Base-by-base conservation (phyloP, 2,888 invertebrate species). In the Diadegma fenestrale region DNA sequence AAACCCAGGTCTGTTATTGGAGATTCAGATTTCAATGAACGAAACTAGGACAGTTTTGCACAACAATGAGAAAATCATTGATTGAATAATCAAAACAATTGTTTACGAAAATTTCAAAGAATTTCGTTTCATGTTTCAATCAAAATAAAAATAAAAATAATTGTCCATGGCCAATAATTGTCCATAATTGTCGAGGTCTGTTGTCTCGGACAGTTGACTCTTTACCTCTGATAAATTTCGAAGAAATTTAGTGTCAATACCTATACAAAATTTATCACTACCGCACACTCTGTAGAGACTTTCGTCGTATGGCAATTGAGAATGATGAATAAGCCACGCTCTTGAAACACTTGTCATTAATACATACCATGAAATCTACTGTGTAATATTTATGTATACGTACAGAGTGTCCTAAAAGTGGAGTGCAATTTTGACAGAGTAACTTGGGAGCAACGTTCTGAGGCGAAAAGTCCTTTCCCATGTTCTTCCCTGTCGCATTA, bases 291-390 rank as follows among this genome's bases (percentile, higher is more conserved):
- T 26, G 22, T 66, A 7, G 17, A 73, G 61, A 43, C 26, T 61
- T 26, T 73, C 26, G 61, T 73, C 45, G 14, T 30, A 61, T 33
- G 30, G 48, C 58, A 80, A 80, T 80, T 51, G 45, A 54, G 73
- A 30, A 51, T 14, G 66, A 68, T 33, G 12, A 64, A 72, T 73
- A 80, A 41, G 51, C 66, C 12, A 48, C n/a, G 80, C 41, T 80
- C 51, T 64, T 58, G 80, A 54, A 58, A 72, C n/a, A 41, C 51
- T 72, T 22, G 41, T 48, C 54, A 69, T 17, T 63, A 37, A 22
- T 30, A 22, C 45, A 73, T 43, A 61, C 7, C 26, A 75, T 48
- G 30, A 75, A 75, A 22, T 61, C 26, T 45, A 41, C 26, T 61
- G 4, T 10, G 43, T 22, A 30, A 43, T 66, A n/a, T 41, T 37